Evolutionary conservation across 1,140 invertebrate species (phyloP).

Genomic region (Carposina sasakii): DNA sequence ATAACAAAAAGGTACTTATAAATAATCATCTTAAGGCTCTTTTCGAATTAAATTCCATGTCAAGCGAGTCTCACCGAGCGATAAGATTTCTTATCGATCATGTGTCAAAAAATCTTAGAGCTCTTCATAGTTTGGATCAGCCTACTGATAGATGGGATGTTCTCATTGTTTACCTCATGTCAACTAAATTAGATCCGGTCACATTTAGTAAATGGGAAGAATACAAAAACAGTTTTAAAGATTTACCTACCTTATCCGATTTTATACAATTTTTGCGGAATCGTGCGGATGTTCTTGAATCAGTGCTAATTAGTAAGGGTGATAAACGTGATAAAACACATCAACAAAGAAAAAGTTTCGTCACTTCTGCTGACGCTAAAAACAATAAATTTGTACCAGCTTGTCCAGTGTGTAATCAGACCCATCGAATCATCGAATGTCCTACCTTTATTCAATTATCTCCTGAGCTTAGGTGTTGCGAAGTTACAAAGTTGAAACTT

Average conservation of each 20-base stretch:
- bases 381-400: no score
- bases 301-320: no score
- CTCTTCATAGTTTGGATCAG: background rate
- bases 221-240: no score
- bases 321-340: no score
- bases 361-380: no score
- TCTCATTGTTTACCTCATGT: background rate
- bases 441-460: background rate
- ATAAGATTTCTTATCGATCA: background rate
- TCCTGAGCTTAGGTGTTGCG: background rate
- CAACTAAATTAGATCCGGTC: background rate
- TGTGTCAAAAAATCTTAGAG: background rate
- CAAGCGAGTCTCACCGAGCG: background rate
- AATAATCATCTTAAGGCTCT: slow-evolving; percentile 5
- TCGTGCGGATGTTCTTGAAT: no score
- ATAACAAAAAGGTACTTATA: slow-evolving; percentile 11
- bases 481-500: no score
- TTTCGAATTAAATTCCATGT: background rate
- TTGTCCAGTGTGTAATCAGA: no score
- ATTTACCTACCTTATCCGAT: no score
- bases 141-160: slow-evolving; percentile 3
- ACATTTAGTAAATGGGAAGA: no score
- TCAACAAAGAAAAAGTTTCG: no score
- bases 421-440: background rate
- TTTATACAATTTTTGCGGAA: no score